Percentiles rank a stretch among this genome's conserved stretches.
Evolutionary conservation across 2,797 vertebrate species (phyloP).

Genomic region (Dicrostonyx torquatus): DNA sequence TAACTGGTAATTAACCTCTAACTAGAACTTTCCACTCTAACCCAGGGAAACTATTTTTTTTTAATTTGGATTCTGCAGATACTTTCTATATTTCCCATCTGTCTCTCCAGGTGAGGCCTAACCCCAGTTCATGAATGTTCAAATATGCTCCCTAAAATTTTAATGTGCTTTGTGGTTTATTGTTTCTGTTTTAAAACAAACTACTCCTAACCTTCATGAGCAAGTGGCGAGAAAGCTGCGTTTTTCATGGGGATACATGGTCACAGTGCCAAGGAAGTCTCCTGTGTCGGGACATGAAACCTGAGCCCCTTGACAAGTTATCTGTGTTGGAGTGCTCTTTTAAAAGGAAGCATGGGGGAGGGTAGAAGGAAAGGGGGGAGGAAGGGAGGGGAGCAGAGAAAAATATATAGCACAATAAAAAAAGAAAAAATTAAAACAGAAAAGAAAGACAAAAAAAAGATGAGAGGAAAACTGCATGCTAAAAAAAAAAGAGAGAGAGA

Average conservation of each 20-base stretch:
- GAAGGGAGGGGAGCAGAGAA: too few relatives aligned
- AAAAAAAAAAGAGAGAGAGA: too few relatives aligned
- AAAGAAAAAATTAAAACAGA: too few relatives aligned
- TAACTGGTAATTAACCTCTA: neutral
- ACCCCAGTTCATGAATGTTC: neutral
- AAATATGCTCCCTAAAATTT: neutral
- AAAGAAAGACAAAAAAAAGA: too few relatives aligned
- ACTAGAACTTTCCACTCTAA: neutral
- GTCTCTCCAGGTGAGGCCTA: neutral
- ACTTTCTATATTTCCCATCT: neutral
- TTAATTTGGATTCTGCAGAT: neutral
- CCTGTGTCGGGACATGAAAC: conserved; percentile 87
- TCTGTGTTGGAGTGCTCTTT: conserved; percentile 73
- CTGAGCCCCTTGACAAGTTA: neutral
- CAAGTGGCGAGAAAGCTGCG: neutral
- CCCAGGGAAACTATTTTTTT: neutral
- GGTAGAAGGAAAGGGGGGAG: too few relatives aligned
- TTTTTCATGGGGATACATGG: neutral
- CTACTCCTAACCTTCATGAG: conserved; percentile 80
- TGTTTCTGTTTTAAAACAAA: neutral
- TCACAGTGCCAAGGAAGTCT: conserved; percentile 76
- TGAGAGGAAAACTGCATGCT: too few relatives aligned
- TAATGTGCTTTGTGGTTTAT: neutral
- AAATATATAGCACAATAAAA: too few relatives aligned
- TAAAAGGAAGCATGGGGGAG: neutral